Evolutionary conservation across 2,888 invertebrate genomes (phyloP), one percentile per base, ranked within the genome.

Genomic region (Euzetes globulus): DNA sequence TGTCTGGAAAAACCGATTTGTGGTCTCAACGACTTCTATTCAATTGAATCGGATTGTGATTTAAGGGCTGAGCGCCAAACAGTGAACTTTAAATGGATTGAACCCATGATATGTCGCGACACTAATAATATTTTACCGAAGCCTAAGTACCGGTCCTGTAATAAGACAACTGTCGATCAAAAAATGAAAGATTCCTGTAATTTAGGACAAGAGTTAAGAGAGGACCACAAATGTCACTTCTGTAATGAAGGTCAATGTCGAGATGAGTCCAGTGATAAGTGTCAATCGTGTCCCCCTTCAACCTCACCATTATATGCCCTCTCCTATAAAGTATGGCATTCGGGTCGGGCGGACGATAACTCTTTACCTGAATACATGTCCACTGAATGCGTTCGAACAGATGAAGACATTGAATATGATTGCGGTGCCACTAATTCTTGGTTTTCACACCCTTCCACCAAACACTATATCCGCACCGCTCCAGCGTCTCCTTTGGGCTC

Each of bases 291-390:
- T 77, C 83, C 85, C 72, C 80, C 81, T 71, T 82, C 84, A 47
- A 86, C 87, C 0, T 83, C 85, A 1, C 86, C 87, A 1, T 84
- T 85, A 75, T 85, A 84, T 77, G 84, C 84, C n/a, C 80, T 84
- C 58, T 81, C 83, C 70, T 84, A 83, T 80, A 80, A 81, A 52
- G 81, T 82, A 79, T 86, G 86, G 86, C 82, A 83, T 33, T 79
- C 80, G 22, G 78, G 85, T 79, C 85, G 86, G 0, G 81, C 81
- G 4, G 82, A 82, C 74, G 81, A 87, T 78, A 79, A 82, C 58
- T 81, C 85, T 1, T 71, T 74, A 17, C 65, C 65, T 27, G 19
- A 68, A 11, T 74, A n/a, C 37, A 45, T 74, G 37, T 29, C 50
- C 7, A 45, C 50, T n/a, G 47, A 70, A 58, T 74, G 74, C 25